Conservation (phyloP, 2,888 invertebrate genomes). For the Antheraea yamamai region DNA sequence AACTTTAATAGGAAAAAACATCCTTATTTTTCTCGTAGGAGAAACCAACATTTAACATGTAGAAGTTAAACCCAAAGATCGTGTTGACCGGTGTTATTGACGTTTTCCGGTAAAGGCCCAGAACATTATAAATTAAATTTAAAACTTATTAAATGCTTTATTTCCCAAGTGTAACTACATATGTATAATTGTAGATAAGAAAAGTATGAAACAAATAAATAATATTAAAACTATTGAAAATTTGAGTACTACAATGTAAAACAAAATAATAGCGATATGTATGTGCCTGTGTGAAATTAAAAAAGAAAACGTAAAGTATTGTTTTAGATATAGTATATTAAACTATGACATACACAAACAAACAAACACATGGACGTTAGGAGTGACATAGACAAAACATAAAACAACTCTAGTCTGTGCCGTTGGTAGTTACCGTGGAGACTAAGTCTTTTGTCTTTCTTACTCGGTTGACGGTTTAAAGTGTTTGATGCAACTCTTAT, state of each 20-base stretch:
- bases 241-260: background rate
- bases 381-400: constrained; percentile 14
- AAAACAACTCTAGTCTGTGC: constrained; percentile 2
- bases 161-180: too few relatives aligned
- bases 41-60: too few relatives aligned
- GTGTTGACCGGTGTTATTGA: too few relatives aligned
- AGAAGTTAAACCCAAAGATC: too few relatives aligned
- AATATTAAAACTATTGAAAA: too few relatives aligned
- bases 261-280: background rate
- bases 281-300: background rate
- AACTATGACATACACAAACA: background rate
- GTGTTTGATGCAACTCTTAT: constrained; percentile 51
- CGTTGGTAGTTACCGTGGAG: constrained; percentile 19
- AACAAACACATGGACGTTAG: background rate
- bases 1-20: too few relatives aligned
- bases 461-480: constrained; percentile 58
- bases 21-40: too few relatives aligned
- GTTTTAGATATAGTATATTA: background rate
- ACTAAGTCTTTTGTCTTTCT: constrained; percentile 36
- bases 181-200: too few relatives aligned
- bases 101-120: too few relatives aligned
- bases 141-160: too few relatives aligned
- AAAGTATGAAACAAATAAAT: too few relatives aligned
- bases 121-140: too few relatives aligned
- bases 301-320: background rate